Percentiles rank a stretch among this genome's conserved stretches.
These are phyloP conservation scores for Eupleurogrammus muticus DNA, from an alignment of 2,797 vertebrate genomes.

Conservation along the genomic window DNA sequence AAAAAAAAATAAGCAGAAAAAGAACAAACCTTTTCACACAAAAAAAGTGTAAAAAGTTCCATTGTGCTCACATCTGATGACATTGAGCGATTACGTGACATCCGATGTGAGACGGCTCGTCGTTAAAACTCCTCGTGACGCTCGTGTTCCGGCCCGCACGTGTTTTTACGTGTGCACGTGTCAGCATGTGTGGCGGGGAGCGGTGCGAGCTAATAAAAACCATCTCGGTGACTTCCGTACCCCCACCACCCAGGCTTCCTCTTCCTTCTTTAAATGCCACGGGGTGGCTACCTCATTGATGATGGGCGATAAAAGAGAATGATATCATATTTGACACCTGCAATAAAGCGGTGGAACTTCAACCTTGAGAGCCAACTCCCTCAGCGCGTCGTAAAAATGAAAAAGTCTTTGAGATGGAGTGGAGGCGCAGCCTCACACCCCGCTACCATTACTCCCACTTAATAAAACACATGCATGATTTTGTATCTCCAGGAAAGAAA, in stretches of 20 bases:
- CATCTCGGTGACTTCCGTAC: constrained; percentile 47
- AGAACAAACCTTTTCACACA: neutral
- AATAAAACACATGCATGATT: constrained; percentile 47
- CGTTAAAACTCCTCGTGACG: neutral
- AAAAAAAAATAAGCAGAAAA: neutral
- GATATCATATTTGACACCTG: constrained; percentile 81
- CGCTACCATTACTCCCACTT: constrained; percentile 41
- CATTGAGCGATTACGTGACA: neutral
- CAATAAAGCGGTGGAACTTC: constrained; percentile 79
- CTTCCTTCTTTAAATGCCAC: constrained; percentile 72
- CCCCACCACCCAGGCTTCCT: constrained; percentile 45
- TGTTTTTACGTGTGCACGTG: neutral
- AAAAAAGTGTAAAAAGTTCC: neutral
- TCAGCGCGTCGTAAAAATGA: constrained; percentile 75
- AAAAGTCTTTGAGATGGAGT: constrained; percentile 60
- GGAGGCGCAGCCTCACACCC: constrained; percentile 45
- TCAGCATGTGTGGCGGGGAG: neutral
- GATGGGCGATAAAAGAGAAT: constrained; percentile 80
- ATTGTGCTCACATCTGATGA: neutral
- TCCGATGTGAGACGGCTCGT: neutral
- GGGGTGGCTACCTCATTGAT: constrained; percentile 67
- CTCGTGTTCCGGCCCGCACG: neutral
- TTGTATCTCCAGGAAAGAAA: constrained; percentile 13
- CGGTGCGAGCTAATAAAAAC: constrained; percentile 56
- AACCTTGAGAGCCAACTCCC: constrained; percentile 81